These are phyloP conservation scores for Periplaneta americana DNA, from an alignment of 1,140 invertebrate species.

Conservation along the genomic window DNA sequence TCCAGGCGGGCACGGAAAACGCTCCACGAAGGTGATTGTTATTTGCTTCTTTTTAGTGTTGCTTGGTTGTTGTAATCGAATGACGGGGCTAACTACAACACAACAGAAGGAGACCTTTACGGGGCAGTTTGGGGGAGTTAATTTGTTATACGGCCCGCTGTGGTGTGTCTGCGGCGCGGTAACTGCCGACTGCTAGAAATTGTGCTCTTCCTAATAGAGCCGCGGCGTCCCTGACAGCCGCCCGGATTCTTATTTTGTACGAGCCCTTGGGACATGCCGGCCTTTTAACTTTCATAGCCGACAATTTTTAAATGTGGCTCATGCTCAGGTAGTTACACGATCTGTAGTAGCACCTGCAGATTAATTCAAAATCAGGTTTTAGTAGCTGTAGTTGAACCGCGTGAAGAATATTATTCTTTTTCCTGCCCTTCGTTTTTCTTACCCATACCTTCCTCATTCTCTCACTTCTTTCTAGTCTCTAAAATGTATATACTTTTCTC, in stretches of 20 bases:
- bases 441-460: too few species aligned
- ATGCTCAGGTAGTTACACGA: too few species aligned
- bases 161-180: neutral
- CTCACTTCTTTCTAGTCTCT: too few species aligned
- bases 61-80: conserved; percentile 13
- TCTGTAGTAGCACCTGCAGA: too few species aligned
- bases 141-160: neutral
- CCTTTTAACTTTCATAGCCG: too few species aligned
- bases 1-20: neutral
- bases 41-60: conserved; percentile 15
- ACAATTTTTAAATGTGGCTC: too few species aligned
- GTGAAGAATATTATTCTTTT: too few species aligned
- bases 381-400: too few species aligned
- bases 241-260: neutral
- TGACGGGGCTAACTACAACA: conserved; percentile 7
- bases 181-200: neutral
- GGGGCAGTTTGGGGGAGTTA: neutral
- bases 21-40: conserved; percentile 4
- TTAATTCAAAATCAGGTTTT: too few species aligned
- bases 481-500: too few species aligned
- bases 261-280: neutral
- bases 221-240: too few species aligned
- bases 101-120: neutral
- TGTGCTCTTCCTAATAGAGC: neutral
- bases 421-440: too few species aligned